Evolutionary conservation across 2,888 invertebrate genomes (phyloP).

Genomic region (Melieria crassipennis): DNA sequence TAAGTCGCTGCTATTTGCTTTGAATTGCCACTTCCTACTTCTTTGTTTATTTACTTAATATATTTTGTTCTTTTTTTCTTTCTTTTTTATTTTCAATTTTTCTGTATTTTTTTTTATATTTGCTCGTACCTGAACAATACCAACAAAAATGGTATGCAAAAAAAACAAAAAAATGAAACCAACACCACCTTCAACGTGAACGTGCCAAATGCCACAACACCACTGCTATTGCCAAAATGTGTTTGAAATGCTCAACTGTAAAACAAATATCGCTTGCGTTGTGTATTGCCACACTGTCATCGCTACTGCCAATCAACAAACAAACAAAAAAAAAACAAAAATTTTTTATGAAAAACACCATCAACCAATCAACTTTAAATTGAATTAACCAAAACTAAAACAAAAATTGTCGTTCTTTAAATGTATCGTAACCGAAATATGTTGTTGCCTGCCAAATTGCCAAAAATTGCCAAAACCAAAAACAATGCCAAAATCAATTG

Average conservation of each 20-base stretch:
- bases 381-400: constrained; percentile 9
- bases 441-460: no score
- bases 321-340: no score
- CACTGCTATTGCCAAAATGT: no score
- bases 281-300: neutral
- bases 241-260: no score
- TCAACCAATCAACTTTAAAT: no score
- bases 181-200: constrained; percentile 34
- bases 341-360: no score
- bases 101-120: constrained; percentile 38
- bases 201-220: constrained; percentile 39
- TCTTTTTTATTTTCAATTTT: constrained; percentile 31
- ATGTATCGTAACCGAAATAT: neutral
- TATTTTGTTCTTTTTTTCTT: constrained; percentile 39
- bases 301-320: neutral
- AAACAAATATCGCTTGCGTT: constrained; percentile 30
- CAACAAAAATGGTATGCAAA: constrained; percentile 18
- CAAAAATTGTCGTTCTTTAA: neutral
- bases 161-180: no score
- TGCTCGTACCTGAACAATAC: constrained; percentile 35
- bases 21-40: constrained; percentile 36
- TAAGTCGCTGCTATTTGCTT: no score
- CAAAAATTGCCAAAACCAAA: no score
- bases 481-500: no score
- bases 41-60: constrained; percentile 44